Conservation (phyloP, 2,797 vertebrate genomes). For the Coregonus suidteri region DNA sequence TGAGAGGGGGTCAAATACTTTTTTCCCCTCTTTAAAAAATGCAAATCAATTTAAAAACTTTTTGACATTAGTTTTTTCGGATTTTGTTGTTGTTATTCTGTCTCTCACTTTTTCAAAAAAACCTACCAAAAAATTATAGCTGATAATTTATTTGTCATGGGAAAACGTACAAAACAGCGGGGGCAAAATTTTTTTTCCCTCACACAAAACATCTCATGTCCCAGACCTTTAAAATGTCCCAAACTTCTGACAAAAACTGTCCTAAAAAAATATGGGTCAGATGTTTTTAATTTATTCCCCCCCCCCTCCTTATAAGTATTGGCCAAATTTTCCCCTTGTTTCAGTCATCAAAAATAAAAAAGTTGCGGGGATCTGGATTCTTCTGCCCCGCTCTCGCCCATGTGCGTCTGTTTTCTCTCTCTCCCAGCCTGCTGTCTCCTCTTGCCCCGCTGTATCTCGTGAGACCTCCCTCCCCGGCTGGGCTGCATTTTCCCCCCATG, state of each 20-base stretch:
- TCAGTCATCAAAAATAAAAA: constrained; percentile 11
- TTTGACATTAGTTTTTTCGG: too few relatives aligned
- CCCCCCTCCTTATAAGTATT: background rate
- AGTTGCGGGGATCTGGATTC: background rate
- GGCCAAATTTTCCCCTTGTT: background rate
- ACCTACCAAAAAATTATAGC: too few relatives aligned
- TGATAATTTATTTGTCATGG: too few relatives aligned
- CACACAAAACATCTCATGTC: background rate
- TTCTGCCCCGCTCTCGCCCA: constrained; percentile 8
- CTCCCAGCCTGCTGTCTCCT: constrained; percentile 25
- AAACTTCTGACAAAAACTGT: background rate
- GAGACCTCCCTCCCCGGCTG: constrained; percentile 25
- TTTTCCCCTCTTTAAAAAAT: too few relatives aligned
- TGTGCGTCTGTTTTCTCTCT: constrained; percentile 28
- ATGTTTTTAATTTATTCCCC: background rate
- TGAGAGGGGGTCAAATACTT: too few relatives aligned
- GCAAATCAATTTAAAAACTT: too few relatives aligned
- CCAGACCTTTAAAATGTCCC: background rate
- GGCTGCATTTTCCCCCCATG: constrained; percentile 23
- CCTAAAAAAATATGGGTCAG: background rate
- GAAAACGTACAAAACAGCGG: too few relatives aligned
- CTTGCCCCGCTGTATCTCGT: constrained; percentile 32
- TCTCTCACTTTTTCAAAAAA: too few relatives aligned
- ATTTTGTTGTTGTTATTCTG: too few relatives aligned
- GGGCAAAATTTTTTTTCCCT: too few relatives aligned